Evolutionary conservation across 2,113 vertebrate genomes (phyloP).

Genomic region (Pomatostomus ruficeps): DNA sequence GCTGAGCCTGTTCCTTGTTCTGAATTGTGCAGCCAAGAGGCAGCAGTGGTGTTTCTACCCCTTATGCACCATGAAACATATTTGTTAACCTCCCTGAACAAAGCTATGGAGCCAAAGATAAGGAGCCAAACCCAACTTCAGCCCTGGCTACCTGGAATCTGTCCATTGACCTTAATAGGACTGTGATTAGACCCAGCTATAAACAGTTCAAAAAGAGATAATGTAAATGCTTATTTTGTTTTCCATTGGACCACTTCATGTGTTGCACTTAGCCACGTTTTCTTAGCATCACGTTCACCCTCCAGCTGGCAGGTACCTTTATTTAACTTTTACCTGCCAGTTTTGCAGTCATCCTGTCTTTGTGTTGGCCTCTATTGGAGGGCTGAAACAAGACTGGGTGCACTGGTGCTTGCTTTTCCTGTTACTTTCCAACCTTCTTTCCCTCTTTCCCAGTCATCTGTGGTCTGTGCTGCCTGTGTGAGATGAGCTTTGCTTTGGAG

Average conservation of each 20-base stretch:
- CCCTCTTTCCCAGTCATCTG: background rate
- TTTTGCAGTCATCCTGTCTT: background rate
- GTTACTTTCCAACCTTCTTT: background rate
- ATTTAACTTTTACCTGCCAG: slow-evolving; percentile 29
- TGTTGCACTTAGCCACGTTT: background rate
- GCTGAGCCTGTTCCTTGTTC: background rate
- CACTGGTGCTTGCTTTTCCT: background rate
- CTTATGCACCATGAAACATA: background rate
- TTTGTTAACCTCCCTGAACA: background rate
- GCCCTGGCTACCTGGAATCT: background rate
- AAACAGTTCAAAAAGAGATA: slow-evolving; percentile 11
- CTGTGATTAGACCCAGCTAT: background rate
- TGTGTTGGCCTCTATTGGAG: background rate
- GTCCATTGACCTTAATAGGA: slow-evolving; percentile 6
- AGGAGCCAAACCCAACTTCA: background rate
- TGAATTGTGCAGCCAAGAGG: background rate
- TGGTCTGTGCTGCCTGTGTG: background rate
- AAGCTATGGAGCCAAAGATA: background rate
- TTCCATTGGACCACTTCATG: background rate
- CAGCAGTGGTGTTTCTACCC: background rate
- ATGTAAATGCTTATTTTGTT: background rate
- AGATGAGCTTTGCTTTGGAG: background rate
- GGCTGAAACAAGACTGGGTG: background rate
- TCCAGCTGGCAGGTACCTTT: background rate
- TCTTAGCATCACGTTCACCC: background rate